Conservation (phyloP, 1,140 invertebrate genomes). For the Cataglyphis hispanica region DNA sequence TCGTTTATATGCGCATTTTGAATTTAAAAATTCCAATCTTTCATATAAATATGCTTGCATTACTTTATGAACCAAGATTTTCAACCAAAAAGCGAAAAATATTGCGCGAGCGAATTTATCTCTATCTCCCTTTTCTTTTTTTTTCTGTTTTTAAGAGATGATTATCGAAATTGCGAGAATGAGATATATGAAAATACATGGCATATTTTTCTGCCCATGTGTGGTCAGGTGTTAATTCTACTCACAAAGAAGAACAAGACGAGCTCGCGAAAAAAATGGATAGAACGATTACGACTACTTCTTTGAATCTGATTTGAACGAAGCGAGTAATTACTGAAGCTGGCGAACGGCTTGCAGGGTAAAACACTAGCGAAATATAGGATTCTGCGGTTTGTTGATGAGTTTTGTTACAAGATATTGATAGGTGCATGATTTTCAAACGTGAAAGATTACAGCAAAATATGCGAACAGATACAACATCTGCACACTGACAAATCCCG, state of each 20-base stretch:
- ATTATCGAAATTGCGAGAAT: constrained; percentile 57
- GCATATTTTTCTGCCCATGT: constrained; percentile 68
- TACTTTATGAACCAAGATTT: constrained; percentile 39
- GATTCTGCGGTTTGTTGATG: constrained; percentile 78
- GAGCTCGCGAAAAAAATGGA: constrained; percentile 37
- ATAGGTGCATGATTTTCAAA: constrained; percentile 58
- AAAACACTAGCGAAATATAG: constrained; percentile 58
- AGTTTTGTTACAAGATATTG: constrained; percentile 78
- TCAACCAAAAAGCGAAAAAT: constrained; percentile 23
- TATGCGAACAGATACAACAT: constrained; percentile 43
- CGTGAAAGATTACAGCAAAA: constrained; percentile 51
- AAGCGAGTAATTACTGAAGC: constrained; percentile 41
- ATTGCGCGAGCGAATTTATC: constrained; percentile 27
- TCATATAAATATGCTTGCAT: constrained; percentile 25
- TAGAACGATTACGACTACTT: constrained; percentile 18
- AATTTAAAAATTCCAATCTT: constrained; percentile 25
- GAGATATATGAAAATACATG: constrained; percentile 34
- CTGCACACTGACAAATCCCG: constrained; percentile 42
- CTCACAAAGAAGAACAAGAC: constrained; percentile 28
- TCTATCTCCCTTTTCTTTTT: neutral
- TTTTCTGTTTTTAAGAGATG: constrained; percentile 63
- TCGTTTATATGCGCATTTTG: constrained; percentile 28
- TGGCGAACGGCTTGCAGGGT: constrained; percentile 59
- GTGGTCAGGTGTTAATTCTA: constrained; percentile 46
- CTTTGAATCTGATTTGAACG: constrained; percentile 48